Base-by-base conservation (phyloP, 2,888 invertebrate species). In the Melinaea menophilus region DNA sequence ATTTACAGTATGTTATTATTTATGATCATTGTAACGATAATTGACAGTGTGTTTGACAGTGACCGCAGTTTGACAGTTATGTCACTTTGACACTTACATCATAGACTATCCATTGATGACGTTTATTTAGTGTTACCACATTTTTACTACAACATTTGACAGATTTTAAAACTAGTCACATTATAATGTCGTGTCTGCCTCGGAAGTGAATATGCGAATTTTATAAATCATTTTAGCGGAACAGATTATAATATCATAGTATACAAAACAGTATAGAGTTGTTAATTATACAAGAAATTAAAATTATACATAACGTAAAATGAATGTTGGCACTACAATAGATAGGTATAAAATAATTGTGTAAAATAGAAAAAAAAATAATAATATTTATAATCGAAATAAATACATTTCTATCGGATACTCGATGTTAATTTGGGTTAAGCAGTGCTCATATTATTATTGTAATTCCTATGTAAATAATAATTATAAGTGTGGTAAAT, bases 401-500 rank as follows among this genome's bases (percentile, higher is more conserved):
- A 70, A 62, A 58, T 58, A 61, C 31, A 31, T 9, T 51, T 31
- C 31, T 58, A 69, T 63, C 63, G 61, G 55, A 65, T 51, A 62
- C 56, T 71, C 57, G 66, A 64, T 62, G 64, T 70, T 67, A 61
- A 67, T 65, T 69, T 70, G 63, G 67, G 72, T 66, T 72, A 69
- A 71, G 35, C 68, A 61, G 72, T 79, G 77, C 79, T 76, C 76
- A 78, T 73, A 69, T 78, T 77, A 76, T 75, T 76, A 75, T 75
- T 71, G 66, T 78, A 82, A 84, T 78, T 88, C 88, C 88, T 88
- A 86, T 90, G 89, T 89, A 89, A 78, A 89, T 90, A 89, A 78
- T 76, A 72, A 72, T 65, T 71, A 65, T 71, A 72, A 73, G 74
- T 73, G 71, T 71, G 76, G 73, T 75, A 71, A 61, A 61, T 71